These are phyloP conservation scores for Apistogramma diplotaenia DNA, from an alignment of 2,113 vertebrate species.

Conservation along the genomic window DNA sequence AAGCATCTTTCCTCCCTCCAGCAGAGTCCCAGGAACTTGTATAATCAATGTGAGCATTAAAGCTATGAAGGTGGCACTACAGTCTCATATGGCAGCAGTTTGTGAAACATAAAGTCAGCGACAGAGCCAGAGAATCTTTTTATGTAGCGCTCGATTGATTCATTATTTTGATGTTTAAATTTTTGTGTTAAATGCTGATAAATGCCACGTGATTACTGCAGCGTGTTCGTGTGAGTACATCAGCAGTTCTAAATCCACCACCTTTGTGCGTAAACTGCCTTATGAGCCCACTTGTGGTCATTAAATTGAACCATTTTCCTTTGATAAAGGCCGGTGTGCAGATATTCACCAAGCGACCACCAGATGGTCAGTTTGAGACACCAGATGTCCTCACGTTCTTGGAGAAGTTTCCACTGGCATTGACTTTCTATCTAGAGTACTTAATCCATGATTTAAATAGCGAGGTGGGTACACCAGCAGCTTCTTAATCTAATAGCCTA, in stretches of 20 bases:
- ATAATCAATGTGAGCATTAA: not conserved
- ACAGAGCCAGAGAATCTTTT: not conserved
- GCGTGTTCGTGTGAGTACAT: not conserved
- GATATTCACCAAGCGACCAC: slow-evolving; percentile 64
- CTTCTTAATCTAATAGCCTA: not conserved
- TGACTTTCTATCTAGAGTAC: slow-evolving; percentile 68
- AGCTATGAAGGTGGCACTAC: not conserved
- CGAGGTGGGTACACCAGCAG: slow-evolving; percentile 49
- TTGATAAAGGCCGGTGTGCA: slow-evolving; percentile 62
- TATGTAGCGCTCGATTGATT: too few species aligned
- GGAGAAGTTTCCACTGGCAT: slow-evolving; percentile 55
- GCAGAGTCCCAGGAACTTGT: not conserved
- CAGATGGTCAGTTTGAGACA: slow-evolving; percentile 32
- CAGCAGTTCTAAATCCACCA: not conserved
- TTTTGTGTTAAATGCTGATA: not conserved
- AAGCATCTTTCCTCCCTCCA: not conserved
- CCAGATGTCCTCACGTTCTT: slow-evolving; percentile 55
- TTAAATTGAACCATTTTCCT: not conserved
- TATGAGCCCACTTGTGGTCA: not conserved
- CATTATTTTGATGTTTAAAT: not conserved
- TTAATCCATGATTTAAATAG: slow-evolving; percentile 60
- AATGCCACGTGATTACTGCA: not conserved
- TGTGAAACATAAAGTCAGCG: not conserved
- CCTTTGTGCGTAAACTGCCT: not conserved
- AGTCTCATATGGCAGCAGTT: not conserved